phyloP scores from a whole-genome alignment of 2,797 vertebrate species.

The Amblyraja radiata region DNA sequence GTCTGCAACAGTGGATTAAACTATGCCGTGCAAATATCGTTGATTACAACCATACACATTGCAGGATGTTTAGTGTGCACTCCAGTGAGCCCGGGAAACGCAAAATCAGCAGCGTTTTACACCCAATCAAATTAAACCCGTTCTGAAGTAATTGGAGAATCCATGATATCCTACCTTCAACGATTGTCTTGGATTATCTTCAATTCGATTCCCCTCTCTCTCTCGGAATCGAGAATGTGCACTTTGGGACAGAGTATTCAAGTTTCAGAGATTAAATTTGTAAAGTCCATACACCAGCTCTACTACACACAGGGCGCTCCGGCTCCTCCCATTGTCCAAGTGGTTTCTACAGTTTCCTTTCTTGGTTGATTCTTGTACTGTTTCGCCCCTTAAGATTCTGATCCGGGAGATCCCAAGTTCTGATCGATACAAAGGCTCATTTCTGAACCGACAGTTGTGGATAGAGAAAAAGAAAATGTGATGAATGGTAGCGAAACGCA shows the following conservation, averaged over 20 bases:
- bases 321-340: not conserved
- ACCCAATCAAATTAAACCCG: not conserved
- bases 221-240: not conserved
- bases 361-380: not conserved
- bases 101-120: not conserved
- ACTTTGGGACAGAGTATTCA: not conserved
- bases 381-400: not conserved
- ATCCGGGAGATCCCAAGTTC: not conserved
- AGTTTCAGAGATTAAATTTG: not conserved
- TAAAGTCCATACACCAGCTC: too few relatives aligned
- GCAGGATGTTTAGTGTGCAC: not conserved
- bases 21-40: not conserved
- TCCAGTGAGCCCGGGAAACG: not conserved
- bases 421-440: not conserved
- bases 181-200: not conserved
- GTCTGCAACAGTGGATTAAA: not conserved
- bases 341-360: not conserved
- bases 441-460: not conserved
- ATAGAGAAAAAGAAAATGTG: not conserved
- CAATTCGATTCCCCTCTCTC: not conserved
- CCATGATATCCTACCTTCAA: not conserved
- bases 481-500: not conserved
- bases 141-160: not conserved
- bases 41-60: not conserved
- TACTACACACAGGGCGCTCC: not conserved